Base-by-base conservation (phyloP, 2,888 invertebrate species). In the Hypomecis punctinalis region DNA sequence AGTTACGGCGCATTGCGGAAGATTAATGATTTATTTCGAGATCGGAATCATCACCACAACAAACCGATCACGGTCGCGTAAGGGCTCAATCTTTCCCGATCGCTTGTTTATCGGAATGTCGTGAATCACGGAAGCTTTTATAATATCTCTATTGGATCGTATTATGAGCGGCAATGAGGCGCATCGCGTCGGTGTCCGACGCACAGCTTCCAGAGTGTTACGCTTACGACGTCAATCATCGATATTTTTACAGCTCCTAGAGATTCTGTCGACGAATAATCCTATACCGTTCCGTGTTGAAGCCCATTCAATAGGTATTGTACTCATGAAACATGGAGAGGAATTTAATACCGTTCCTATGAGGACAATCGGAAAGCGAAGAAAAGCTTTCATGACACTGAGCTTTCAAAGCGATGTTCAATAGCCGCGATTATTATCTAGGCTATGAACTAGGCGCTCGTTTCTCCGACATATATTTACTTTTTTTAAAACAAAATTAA, bases 201-300 rank as follows among this genome's bases (percentile, higher is more conserved):
- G 69, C 69, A 69, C 71, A 69, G 72, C 66, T 76, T 74, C 73
- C 70, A 76, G 64, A 66, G 74, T 65, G 75, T 75, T 70, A 74
- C 68, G 70, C 73, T 80, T 77, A 80, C 76, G 74, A 79, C 74
- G 74, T 78, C 76, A 80, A 83, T 81, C 85, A 83, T 82, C 76
- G 82, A 82, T 83, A 85, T 84, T 84, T 84, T 81, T 80, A 79
- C 77, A 78, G 72, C 68, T 76, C 61, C 59, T 63, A 69, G 66
- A 72, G 68, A 76, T 71, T 55, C 66, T 58, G 64, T 58, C 59
- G 68, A 71, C 54, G 57, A 66, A 66, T 61, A 61, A 42, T 48
- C 13, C 60, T 8, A 36, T 47, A 57, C 48, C 35, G 56, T 33
- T 48, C 39, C 37, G 39, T 36, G 5, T 11, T 48, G 13, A 42